Base-by-base conservation (phyloP, 2,888 invertebrate genomes). In the Eupithecia subfuscata region DNA sequence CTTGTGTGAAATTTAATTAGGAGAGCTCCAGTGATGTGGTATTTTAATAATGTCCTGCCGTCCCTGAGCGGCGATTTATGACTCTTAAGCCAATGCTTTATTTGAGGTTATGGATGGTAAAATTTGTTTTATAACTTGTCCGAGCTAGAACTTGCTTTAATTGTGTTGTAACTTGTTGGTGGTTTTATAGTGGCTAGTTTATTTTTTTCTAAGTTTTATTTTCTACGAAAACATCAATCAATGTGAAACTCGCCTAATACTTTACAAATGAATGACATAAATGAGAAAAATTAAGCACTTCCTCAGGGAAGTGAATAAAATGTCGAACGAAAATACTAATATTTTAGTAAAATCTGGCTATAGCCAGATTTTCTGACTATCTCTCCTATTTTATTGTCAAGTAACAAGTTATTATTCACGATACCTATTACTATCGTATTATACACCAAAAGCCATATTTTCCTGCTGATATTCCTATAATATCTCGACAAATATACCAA, bases 1-100 rank as follows among this genome's bases (percentile, higher is more conserved):
- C 89, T 87, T 86, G 89, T 91, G 90, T 89, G 90, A 92, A 92
- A 92, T 92, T 92, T 92, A 92, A 92, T 93, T 92, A 93, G 90
- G 85, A 85, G 87, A 88, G 87, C 88, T 90, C 89, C 88, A 82
- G 86, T 88, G 89, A 90, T 90, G 92, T 82, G 91, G 91, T 90
- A 91, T 91, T 92, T 91, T 91, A 92, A 92, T 92, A 91, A 90
- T 88, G 91, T 89, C 88, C 88, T 88, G 84, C 83, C 85, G 85
- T 85, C 88, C 89, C 88, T 81, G 71, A 80, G 81, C 79, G 84
- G 85, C 88, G 86, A 91, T 91, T 91, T 91, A 91, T 88, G 85
- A 84, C 85, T 83, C 82, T 85, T 84, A 85, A 88, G 85, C 83
- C 86, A 79, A 83, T 81, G 84, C 81, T 85, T 86, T 84, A 83